A percentile compares a stretch with the other conserved stretches of the same genome.
These are phyloP conservation scores for Drosophila bipectinata DNA, from an alignment of 1,140 invertebrate genomes.

Conservation along the genomic window DNA sequence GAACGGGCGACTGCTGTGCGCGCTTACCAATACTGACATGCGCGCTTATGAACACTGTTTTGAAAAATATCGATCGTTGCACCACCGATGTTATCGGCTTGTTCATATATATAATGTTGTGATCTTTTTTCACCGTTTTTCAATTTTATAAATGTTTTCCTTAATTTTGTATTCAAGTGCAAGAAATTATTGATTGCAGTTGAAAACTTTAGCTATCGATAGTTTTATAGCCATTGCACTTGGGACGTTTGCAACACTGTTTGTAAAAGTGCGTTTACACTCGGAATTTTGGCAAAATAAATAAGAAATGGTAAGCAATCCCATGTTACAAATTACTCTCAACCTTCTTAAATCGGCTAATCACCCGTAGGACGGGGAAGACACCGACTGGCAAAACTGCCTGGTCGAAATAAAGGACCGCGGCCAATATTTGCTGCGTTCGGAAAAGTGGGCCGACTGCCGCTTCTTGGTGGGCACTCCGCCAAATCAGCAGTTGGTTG, in stretches of 20 bases:
- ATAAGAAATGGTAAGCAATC: neutral
- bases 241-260: neutral
- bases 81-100: neutral
- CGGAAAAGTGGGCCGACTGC: constrained; percentile 91
- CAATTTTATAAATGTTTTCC: no score
- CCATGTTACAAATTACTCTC: neutral
- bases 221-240: neutral
- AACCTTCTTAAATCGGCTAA: neutral
- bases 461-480: constrained; percentile 92
- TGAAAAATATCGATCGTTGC: neutral
- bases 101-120: no score
- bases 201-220: neutral
- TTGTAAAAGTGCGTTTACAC: neutral
- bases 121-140: no score
- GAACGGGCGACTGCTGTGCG: neutral
- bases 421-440: constrained; percentile 89
- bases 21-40: neutral
- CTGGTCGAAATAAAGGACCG: constrained; percentile 88
- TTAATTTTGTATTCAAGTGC: no score
- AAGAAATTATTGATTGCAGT: no score
- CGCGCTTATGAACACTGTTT: neutral
- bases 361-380: constrained; percentile 59
- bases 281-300: neutral
- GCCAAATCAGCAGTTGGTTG: constrained; percentile 88
- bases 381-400: constrained; percentile 89